Percentiles rank a stretch among this genome's conserved stretches.
Conservation (phyloP, 2,113 vertebrate genomes). For the Paradoxurus hermaphroditus region DNA sequence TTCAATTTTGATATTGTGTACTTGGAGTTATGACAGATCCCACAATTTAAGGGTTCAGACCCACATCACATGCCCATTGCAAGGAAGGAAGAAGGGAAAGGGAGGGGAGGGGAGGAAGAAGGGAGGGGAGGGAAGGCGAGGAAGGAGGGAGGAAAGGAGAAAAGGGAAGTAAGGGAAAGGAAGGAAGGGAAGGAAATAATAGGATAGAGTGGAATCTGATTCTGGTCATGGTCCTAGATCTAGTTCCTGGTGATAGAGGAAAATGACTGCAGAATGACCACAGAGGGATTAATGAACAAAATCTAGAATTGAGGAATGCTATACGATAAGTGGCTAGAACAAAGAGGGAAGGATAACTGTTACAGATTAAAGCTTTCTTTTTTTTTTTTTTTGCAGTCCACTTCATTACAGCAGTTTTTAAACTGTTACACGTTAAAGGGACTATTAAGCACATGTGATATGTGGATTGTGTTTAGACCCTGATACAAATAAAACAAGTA, state of each 20-base stretch:
- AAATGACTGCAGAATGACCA: not conserved
- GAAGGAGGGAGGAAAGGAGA: not conserved
- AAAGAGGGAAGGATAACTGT: not conserved
- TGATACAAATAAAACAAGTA: not conserved
- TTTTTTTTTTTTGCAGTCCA: not conserved
- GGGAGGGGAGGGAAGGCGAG: not conserved
- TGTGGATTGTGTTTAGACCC: not conserved
- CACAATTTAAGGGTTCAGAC: not conserved
- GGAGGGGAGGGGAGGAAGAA: not conserved
- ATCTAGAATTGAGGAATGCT: not conserved
- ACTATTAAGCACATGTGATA: not conserved
- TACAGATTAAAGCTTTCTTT: not conserved
- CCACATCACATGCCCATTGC: not conserved
- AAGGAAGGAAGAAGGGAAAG: not conserved
- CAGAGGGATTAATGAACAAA: not conserved
- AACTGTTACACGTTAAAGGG: not conserved
- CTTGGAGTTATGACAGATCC: not conserved
- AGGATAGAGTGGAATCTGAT: not conserved
- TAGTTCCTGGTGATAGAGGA: not conserved
- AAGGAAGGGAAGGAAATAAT: not conserved
- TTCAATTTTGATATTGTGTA: too few relatives aligned
- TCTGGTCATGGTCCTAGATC: not conserved
- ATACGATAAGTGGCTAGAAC: not conserved
- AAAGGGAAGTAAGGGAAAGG: not conserved
- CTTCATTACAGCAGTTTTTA: not conserved